These are phyloP conservation scores for Sceloporus tristichus DNA, from an alignment of 2,113 vertebrate species.

Conservation along the genomic window DNA sequence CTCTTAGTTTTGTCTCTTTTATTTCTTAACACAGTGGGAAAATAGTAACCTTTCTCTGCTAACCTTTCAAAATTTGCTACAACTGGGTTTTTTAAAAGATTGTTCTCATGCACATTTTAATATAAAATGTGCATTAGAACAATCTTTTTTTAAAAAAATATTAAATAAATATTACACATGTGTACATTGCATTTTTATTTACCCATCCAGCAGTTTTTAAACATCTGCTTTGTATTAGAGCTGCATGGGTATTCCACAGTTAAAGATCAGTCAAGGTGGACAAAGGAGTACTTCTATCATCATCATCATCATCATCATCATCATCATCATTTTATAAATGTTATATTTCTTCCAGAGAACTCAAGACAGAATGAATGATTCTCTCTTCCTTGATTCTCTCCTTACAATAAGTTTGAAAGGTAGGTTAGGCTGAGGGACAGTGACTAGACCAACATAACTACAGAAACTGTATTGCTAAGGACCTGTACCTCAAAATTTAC, in stretches of 20 bases:
- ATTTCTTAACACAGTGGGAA: conserved; percentile 44
- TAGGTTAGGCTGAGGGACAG: background rate
- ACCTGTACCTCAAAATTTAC: no score
- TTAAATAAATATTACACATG: no score
- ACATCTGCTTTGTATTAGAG: background rate
- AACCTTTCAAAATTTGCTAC: conserved; percentile 11
- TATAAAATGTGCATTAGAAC: background rate
- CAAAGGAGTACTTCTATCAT: background rate
- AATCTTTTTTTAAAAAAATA: no score
- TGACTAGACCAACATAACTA: background rate
- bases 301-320: background rate
- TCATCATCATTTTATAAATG: background rate
- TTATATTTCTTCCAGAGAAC: background rate
- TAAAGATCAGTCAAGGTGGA: background rate
- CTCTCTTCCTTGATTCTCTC: background rate
- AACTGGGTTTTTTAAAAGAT: background rate
- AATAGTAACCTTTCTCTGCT: conserved; percentile 23
- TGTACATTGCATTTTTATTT: background rate
- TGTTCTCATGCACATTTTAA: background rate
- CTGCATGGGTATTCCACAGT: background rate
- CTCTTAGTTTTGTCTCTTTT: background rate
- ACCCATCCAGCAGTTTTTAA: background rate
- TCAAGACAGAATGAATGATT: background rate
- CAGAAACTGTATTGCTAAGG: no score
- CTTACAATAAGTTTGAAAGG: background rate